phyloP scores from a whole-genome alignment of 2,113 vertebrate species.

The Tichodroma muraria region DNA sequence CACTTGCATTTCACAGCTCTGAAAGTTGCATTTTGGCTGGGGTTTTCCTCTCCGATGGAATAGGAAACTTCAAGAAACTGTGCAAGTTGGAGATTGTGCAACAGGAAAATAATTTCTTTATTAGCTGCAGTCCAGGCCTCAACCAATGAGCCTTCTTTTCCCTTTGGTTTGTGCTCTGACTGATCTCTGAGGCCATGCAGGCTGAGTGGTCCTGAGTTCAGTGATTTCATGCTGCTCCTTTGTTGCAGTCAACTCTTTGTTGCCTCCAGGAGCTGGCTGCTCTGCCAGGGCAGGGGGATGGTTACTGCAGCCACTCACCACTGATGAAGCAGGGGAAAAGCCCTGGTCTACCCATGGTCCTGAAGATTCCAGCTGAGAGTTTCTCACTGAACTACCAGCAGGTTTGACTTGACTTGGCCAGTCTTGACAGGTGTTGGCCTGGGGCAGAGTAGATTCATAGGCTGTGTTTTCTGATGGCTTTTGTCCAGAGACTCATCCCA shows the following conservation, averaged over 20 bases:
- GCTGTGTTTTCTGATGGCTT: neutral
- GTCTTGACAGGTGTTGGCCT: neutral
- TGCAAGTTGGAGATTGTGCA: neutral
- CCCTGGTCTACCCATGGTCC: neutral
- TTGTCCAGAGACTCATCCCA: neutral
- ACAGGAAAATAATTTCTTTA: neutral
- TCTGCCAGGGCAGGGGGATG: neutral
- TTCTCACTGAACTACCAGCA: neutral
- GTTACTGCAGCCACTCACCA: neutral
- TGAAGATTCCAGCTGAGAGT: neutral
- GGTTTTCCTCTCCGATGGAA: neutral
- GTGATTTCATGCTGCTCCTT: neutral
- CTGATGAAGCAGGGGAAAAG: neutral
- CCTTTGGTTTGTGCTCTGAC: neutral
- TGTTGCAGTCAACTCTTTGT: neutral
- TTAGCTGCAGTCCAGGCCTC: neutral
- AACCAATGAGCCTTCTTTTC: neutral
- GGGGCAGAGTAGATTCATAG: neutral
- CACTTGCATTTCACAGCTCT: neutral
- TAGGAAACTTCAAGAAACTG: neutral
- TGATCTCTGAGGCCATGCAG: neutral
- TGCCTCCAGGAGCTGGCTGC: neutral
- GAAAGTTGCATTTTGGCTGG: neutral
- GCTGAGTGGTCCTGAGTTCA: neutral
- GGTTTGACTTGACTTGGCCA: neutral